Evolutionary conservation across 2,888 invertebrate species (phyloP).

Genomic region (Physocephala rufipes): DNA sequence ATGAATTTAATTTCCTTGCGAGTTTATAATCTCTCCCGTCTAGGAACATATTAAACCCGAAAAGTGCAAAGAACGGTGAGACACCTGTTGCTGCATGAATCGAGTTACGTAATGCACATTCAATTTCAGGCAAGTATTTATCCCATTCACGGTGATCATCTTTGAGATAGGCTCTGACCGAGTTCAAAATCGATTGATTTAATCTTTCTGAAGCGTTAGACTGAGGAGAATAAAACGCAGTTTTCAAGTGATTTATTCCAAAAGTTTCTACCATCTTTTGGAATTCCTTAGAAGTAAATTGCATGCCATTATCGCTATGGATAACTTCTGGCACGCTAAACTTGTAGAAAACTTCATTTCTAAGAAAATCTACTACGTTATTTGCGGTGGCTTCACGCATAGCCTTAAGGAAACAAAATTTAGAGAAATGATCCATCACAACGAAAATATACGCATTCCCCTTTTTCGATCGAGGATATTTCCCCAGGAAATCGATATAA

Average conservation of each 20-base stretch:
- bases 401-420: slow-evolving; percentile 18
- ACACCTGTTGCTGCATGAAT: slow-evolving; percentile 28
- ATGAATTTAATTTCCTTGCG: slow-evolving; percentile 19
- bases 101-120: slow-evolving; percentile 30
- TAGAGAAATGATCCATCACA: slow-evolving; percentile 8
- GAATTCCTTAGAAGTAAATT: neutral
- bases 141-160: slow-evolving; percentile 39
- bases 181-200: slow-evolving; percentile 51
- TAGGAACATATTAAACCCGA: slow-evolving; percentile 24
- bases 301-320: too few species aligned
- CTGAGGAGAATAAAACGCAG: slow-evolving; percentile 54
- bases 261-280: slow-evolving; percentile 27
- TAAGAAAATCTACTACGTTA: slow-evolving; percentile 14
- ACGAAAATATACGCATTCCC: slow-evolving; percentile 6
- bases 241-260: slow-evolving; percentile 40
- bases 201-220: slow-evolving; percentile 53
- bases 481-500: neutral
- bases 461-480: neutral
- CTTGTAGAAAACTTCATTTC: neutral
- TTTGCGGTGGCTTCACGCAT: slow-evolving; percentile 29
- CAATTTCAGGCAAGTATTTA: slow-evolving; percentile 29
- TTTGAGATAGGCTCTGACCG: slow-evolving; percentile 43
- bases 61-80: slow-evolving; percentile 30
- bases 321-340: too few species aligned
- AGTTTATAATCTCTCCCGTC: slow-evolving; percentile 28